A percentile compares a stretch with the other conserved stretches of the same genome.
These are phyloP conservation scores for Thamnophis elegans DNA, from an alignment of 2,797 vertebrate species.

Conservation along the genomic window DNA sequence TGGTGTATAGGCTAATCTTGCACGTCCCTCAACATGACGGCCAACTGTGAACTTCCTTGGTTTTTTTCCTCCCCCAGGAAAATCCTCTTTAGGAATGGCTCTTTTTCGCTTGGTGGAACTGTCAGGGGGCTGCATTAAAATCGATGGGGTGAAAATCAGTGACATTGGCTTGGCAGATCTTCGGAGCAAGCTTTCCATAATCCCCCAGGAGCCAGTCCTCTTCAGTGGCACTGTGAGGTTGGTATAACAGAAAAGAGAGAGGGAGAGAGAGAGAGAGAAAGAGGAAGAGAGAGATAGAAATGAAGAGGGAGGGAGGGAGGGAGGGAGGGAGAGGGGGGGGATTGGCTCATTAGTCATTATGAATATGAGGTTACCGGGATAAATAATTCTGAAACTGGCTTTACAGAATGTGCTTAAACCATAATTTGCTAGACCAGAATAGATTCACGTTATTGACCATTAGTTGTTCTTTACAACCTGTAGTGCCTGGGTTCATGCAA, in stretches of 20 bases:
- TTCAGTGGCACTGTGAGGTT: slow-evolving; percentile 91
- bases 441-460: background rate
- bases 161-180: slow-evolving; percentile 90
- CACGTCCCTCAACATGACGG: background rate
- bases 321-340: background rate
- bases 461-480: background rate
- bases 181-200: slow-evolving; percentile 91
- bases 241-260: slow-evolving; percentile 30
- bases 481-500: background rate
- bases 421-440: background rate
- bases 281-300: background rate
- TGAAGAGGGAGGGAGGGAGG: too few species aligned
- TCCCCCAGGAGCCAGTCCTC: slow-evolving; percentile 91
- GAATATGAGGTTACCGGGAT: background rate
- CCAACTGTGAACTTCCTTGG: background rate
- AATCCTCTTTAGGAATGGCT: slow-evolving; percentile 88
- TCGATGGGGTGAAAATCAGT: slow-evolving; percentile 86
- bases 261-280: background rate
- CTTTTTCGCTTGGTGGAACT: slow-evolving; percentile 87
- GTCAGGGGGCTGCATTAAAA: slow-evolving; percentile 87
- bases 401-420: background rate
- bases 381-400: background rate
- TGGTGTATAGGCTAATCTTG: background rate
- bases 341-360: background rate
- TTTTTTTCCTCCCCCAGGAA: slow-evolving; percentile 71